A percentile compares a stretch with the other conserved stretches of the same genome.
Conservation (phyloP, 2,797 vertebrate genomes). For the Lagorchestes hirsutus region DNA sequence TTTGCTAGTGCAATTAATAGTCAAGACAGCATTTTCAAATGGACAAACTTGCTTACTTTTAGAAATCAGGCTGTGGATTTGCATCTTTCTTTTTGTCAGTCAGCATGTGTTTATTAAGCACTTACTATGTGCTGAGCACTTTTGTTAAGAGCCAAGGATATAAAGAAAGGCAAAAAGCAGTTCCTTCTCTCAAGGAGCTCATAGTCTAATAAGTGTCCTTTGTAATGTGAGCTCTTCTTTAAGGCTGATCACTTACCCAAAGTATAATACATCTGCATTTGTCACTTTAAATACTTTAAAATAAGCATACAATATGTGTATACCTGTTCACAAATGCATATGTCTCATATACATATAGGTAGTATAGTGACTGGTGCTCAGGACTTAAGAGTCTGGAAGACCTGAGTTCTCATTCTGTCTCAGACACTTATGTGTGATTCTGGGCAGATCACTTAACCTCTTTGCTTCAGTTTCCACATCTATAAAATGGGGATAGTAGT, state of each 20-base stretch:
- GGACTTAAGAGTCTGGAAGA: neutral
- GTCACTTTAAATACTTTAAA: constrained; percentile 36
- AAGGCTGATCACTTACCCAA: constrained; percentile 38
- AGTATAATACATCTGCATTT: constrained; percentile 48
- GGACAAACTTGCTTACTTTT: neutral
- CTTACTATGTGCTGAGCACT: neutral
- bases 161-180: neutral
- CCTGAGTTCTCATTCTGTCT: neutral
- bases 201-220: constrained; percentile 37
- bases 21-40: constrained; percentile 6
- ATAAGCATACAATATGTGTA: constrained; percentile 36
- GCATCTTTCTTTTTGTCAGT: neutral
- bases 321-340: neutral
- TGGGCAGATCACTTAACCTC: neutral
- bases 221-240: constrained; percentile 21
- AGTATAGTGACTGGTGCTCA: neutral
- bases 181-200: constrained; percentile 42
- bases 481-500: neutral
- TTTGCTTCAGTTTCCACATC: neutral
- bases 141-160: neutral
- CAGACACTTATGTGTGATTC: neutral
- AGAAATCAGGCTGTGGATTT: neutral
- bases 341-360: neutral
- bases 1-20: neutral
- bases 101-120: neutral